These are phyloP conservation scores for Enhydra lutris DNA, from an alignment of 2,113 vertebrate species.

Conservation along the genomic window DNA sequence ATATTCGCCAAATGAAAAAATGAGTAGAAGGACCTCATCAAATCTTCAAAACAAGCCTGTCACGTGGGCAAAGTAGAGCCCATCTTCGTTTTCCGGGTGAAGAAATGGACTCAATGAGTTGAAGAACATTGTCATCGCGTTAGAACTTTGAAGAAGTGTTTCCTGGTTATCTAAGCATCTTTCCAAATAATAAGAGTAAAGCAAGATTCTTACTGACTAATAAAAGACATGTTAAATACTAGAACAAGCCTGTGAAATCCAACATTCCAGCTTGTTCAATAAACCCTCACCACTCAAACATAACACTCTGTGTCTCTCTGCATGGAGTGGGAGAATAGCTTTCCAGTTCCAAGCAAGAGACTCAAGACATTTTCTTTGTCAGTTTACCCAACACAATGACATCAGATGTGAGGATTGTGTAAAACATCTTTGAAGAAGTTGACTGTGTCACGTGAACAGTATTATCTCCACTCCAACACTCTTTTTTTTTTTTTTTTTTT, in stretches of 20 bases:
- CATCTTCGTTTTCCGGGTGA: neutral
- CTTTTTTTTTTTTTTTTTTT: too few species aligned
- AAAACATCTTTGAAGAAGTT: neutral
- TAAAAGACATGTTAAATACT: neutral
- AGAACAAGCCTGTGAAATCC: neutral
- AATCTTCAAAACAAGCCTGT: neutral
- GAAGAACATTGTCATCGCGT: neutral
- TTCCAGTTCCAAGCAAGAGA: neutral
- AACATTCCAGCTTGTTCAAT: neutral
- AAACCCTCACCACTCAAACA: neutral
- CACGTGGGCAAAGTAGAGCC: neutral
- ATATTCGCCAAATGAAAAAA: neutral
- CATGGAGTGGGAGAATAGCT: neutral
- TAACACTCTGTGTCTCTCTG: neutral
- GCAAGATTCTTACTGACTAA: neutral
- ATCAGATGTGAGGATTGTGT: neutral
- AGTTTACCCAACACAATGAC: neutral
- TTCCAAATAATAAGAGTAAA: neutral
- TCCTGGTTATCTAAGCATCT: neutral
- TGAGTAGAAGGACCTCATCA: neutral
- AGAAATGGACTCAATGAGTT: neutral
- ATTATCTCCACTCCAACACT: neutral
- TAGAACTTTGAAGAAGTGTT: neutral
- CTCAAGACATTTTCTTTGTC: neutral
- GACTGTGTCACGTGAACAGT: neutral